These are phyloP conservation scores for Gasteruption jaculator DNA, from an alignment of 2,888 invertebrate species.

Conservation along the genomic window DNA sequence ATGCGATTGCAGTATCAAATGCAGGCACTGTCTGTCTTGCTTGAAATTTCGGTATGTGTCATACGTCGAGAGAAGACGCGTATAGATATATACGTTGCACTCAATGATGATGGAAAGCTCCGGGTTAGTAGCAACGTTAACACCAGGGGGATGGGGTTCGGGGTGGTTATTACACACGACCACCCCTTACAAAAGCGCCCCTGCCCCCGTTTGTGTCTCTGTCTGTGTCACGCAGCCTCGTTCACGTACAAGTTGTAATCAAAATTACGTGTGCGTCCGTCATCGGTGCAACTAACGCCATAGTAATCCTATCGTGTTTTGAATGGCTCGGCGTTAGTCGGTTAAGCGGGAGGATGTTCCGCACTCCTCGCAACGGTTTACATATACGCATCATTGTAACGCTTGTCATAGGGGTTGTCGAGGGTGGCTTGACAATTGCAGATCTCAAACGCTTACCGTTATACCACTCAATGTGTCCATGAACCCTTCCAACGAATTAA, in stretches of 20 bases:
- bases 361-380: too few relatives aligned
- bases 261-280: constrained; percentile 31
- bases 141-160: constrained; percentile 31
- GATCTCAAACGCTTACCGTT: too few relatives aligned
- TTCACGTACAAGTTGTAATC: constrained; percentile 30
- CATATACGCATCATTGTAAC: too few relatives aligned
- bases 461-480: too few relatives aligned
- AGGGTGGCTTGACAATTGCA: too few relatives aligned
- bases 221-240: constrained; percentile 19
- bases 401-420: too few relatives aligned
- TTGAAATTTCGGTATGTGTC: constrained; percentile 14
- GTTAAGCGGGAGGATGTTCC: too few relatives aligned
- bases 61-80: constrained; percentile 8
- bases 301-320: too few relatives aligned
- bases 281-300: too few relatives aligned
- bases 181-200: constrained; percentile 18
- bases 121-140: constrained; percentile 25
- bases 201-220: constrained; percentile 1
- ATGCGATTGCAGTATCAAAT: constrained; percentile 27
- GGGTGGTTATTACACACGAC: constrained; percentile 32
- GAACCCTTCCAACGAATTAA: too few relatives aligned
- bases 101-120: constrained; percentile 11
- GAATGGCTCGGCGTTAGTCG: too few relatives aligned
- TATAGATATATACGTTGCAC: not conserved
- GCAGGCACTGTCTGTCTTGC: constrained; percentile 22